Percentiles rank a stretch among this genome's conserved stretches.
phyloP scores from a whole-genome alignment of 2,797 vertebrate species.

The Hapalemur alaotrensis region DNA sequence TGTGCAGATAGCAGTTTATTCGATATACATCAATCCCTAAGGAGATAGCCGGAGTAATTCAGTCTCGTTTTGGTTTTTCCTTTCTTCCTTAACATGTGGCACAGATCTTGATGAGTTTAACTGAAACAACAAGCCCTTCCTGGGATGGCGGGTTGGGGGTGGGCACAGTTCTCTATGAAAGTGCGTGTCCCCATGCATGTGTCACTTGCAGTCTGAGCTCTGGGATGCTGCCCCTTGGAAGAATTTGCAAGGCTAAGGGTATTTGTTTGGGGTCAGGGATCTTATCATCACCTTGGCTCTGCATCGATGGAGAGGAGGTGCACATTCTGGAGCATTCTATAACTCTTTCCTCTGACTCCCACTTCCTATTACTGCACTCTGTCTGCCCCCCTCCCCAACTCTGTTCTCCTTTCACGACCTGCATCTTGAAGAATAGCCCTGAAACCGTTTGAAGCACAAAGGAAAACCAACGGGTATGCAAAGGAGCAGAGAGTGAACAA shows the following conservation, averaged over 20 bases:
- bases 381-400: neutral
- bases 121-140: conserved; percentile 38
- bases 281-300: neutral
- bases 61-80: neutral
- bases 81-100: conserved; percentile 42
- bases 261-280: neutral
- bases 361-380: neutral
- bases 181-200: fast-evolving
- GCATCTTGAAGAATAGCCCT: neutral
- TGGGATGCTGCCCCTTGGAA: neutral
- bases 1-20: neutral
- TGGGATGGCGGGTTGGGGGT: neutral
- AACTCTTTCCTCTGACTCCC: neutral
- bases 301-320: neutral
- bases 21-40: neutral
- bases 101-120: conserved; percentile 27
- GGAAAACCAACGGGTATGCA: neutral
- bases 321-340: neutral
- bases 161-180: neutral
- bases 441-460: neutral
- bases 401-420: neutral
- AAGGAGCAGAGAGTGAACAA: conserved; percentile 21
- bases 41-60: neutral
- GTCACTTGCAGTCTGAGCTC: neutral
- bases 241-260: neutral